A percentile compares a stretch with the other conserved stretches of the same genome.
These are phyloP conservation scores for Tragelaphus imberbis DNA, from an alignment of 2,113 vertebrate species.

Conservation along the genomic window DNA sequence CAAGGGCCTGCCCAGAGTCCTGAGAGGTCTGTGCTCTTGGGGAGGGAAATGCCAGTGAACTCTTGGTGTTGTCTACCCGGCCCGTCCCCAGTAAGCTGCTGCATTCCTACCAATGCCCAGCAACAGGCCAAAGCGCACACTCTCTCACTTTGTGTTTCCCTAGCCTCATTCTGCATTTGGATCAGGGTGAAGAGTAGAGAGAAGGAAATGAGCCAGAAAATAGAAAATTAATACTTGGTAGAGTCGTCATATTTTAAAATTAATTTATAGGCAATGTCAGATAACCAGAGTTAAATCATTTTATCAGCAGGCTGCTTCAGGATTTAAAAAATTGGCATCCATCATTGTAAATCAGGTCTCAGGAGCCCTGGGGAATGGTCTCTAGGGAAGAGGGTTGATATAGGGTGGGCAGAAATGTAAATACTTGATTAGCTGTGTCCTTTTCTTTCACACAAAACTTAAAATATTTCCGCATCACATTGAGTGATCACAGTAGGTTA, in stretches of 20 bases:
- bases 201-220: constrained; percentile 74
- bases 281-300: constrained; percentile 62
- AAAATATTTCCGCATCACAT: not conserved
- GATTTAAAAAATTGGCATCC: constrained; percentile 54
- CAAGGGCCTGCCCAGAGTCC: not conserved
- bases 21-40: too few relatives aligned
- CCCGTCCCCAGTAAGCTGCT: not conserved
- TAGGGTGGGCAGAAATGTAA: constrained; percentile 37
- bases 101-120: not conserved
- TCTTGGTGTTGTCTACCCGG: not conserved
- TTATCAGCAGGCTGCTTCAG: constrained; percentile 48
- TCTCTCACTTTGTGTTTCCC: not conserved
- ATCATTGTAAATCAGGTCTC: constrained; percentile 42
- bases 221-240: constrained; percentile 71
- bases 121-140: not conserved
- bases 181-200: constrained; percentile 47
- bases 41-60: not conserved
- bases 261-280: constrained; percentile 67
- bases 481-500: not conserved
- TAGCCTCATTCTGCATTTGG: constrained; percentile 48
- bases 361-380: not conserved
- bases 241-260: constrained; percentile 68
- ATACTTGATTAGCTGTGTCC: constrained; percentile 49
- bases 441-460: not conserved
- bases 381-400: constrained; percentile 13